Conservation (phyloP, 2,797 vertebrate genomes). For the Morelia viridis region DNA sequence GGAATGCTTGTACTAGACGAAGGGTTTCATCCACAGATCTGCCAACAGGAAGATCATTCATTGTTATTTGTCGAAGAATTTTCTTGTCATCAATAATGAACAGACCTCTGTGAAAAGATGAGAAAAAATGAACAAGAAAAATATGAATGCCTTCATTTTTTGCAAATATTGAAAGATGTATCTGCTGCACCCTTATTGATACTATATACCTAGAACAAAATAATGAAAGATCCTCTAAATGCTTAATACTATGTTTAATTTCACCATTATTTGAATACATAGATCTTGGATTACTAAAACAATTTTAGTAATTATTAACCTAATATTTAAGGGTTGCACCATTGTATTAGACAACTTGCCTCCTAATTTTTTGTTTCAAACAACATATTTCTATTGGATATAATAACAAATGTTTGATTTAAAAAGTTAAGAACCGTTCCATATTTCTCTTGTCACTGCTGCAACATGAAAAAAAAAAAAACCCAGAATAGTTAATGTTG, state of each 20-base stretch:
- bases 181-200: background rate
- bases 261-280: background rate
- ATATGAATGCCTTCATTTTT: background rate
- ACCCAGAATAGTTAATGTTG: background rate
- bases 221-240: background rate
- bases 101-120: conserved; percentile 83
- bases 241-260: background rate
- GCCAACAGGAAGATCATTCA: conserved; percentile 98
- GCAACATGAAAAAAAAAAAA: background rate
- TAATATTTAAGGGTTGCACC: background rate
- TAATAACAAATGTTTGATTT: background rate
- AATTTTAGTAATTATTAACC: background rate
- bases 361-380: background rate
- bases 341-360: background rate
- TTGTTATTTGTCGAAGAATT: conserved; percentile 93
- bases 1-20: conserved; percentile 95
- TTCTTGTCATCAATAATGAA: conserved; percentile 98
- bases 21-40: conserved; percentile 97
- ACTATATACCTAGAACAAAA: background rate
- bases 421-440: background rate
- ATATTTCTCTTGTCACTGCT: background rate
- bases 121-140: background rate
- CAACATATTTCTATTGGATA: background rate
- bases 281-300: background rate
- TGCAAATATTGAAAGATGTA: background rate